These are phyloP conservation scores for Aphodius granarius DNA, from an alignment of 2,888 invertebrate genomes.

Conservation along the genomic window DNA sequence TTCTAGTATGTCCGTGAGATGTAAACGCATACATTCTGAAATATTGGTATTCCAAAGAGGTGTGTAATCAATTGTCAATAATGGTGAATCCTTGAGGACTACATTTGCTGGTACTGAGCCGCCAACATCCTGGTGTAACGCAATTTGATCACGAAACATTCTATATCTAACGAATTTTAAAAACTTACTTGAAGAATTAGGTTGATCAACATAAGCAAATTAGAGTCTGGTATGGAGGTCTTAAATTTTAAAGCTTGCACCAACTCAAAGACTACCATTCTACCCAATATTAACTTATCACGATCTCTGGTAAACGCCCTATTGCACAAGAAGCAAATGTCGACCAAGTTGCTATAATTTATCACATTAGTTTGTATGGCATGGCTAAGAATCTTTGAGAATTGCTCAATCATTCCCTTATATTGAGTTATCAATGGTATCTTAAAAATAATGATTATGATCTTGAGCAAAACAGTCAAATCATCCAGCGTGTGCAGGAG, in stretches of 20 bases:
- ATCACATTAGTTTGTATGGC: conserved; percentile 88
- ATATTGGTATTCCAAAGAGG: conserved; percentile 79
- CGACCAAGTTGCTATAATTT: conserved; percentile 77
- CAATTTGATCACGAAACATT: neutral
- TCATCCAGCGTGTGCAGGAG: conserved; percentile 71
- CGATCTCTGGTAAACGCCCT: conserved; percentile 90
- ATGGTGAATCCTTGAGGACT: conserved; percentile 61
- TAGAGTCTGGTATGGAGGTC: conserved; percentile 90
- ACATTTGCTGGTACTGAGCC: conserved; percentile 81
- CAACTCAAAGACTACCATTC: conserved; percentile 91
- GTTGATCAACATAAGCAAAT: conserved; percentile 87
- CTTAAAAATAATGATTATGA: conserved; percentile 78
- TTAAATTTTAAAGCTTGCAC: conserved; percentile 96
- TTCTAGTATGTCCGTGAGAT: conserved; percentile 90
- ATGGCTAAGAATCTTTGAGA: conserved; percentile 91
- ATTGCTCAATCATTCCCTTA: conserved; percentile 91
- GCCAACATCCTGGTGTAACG: conserved; percentile 70
- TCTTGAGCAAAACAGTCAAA: conserved; percentile 70
- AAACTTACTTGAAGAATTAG: conserved; percentile 75
- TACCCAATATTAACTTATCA: conserved; percentile 89
- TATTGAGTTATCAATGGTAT: conserved; percentile 81
- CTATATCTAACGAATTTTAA: too few relatives aligned
- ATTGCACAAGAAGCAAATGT: conserved; percentile 88
- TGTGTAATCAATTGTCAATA: conserved; percentile 45
- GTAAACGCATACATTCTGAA: conserved; percentile 91